Evolutionary conservation across 1,140 invertebrate genomes (phyloP), one percentile per base, ranked within the genome.

Genomic region (Ips typographus): DNA sequence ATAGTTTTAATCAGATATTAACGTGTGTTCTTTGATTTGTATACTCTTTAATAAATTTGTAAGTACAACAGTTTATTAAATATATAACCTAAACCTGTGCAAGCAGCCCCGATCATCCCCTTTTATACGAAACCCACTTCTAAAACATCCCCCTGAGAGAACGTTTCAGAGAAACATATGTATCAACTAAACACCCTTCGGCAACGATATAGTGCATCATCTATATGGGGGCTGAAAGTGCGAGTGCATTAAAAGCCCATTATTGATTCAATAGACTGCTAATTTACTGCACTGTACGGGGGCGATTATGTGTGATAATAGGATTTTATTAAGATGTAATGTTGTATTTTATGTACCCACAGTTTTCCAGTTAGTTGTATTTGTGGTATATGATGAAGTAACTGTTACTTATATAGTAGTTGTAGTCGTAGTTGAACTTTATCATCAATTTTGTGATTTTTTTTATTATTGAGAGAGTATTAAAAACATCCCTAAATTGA

Each of bases 221-320:
- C 22, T 22, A 22, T 22, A 53, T 53, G 47, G 64, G 71, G 72
- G 73, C 71, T 44, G 58, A 57, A 71, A 74, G 64, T 71, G 71
- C 67, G 70, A 74, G 68, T 75, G 70, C 73, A 75, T 75, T 75
- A 75, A 75, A 75, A 73, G 72, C 55, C 72, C 67, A 75, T 75
- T 75, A 75, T 68, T 70, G 69, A 71, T 71, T 75, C 68, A 75
- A 75, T 75, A 71, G 72, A 62, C 66, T 70, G 73, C 74, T 75
- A 75, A 75, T 75, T 75, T 74, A 68, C 53, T 64, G 64, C 43
- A 66, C n/a, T 58, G 43, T 47, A 47, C 47, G 22, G 69, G 69
- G 61, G 63, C 60, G 43, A 44, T 57, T 52, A 59, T 66, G 65
- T 66, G 65, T 51, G 43, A 66, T 66, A 66, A 66, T 66, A 39